These are phyloP conservation scores for Leptura quadrifasciata DNA, from an alignment of 2,888 invertebrate species.

Conservation along the genomic window DNA sequence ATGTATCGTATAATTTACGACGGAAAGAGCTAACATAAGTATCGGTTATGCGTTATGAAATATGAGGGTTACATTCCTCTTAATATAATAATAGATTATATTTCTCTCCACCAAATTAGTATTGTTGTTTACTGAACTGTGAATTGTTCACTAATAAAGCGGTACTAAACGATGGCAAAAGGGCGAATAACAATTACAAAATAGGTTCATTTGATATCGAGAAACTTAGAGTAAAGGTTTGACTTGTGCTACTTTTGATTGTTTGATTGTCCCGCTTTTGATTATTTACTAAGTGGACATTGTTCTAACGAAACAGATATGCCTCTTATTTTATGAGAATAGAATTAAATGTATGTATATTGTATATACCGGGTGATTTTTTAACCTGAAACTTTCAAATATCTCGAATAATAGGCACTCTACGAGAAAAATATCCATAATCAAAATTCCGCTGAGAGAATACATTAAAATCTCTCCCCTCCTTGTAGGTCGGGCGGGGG, in stretches of 20 bases:
- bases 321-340: slow-evolving; percentile 13
- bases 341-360: neutral
- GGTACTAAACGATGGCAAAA: slow-evolving; percentile 66
- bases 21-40: slow-evolving; percentile 61
- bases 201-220: slow-evolving; percentile 50
- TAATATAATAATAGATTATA: slow-evolving; percentile 67
- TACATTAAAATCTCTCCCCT: too few species aligned
- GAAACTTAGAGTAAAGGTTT: slow-evolving; percentile 41
- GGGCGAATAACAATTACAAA: slow-evolving; percentile 52
- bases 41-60: slow-evolving; percentile 68
- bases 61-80: slow-evolving; percentile 59
- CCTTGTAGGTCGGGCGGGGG: too few species aligned
- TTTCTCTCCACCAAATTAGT: slow-evolving; percentile 69
- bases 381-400: too few species aligned
- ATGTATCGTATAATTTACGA: slow-evolving; percentile 65
- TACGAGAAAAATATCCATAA: too few species aligned
- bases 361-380: too few species aligned
- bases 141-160: slow-evolving; percentile 72
- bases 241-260: slow-evolving; percentile 54
- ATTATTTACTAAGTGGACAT: slow-evolving; percentile 29
- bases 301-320: slow-evolving; percentile 22
- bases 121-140: slow-evolving; percentile 70
- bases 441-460: too few species aligned
- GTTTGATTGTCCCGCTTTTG: slow-evolving; percentile 11
- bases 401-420: too few species aligned